Percentiles rank a stretch among this genome's conserved stretches.
These are phyloP conservation scores for Sphyrna mokarran DNA, from an alignment of 2,113 vertebrate species.

Conservation along the genomic window DNA sequence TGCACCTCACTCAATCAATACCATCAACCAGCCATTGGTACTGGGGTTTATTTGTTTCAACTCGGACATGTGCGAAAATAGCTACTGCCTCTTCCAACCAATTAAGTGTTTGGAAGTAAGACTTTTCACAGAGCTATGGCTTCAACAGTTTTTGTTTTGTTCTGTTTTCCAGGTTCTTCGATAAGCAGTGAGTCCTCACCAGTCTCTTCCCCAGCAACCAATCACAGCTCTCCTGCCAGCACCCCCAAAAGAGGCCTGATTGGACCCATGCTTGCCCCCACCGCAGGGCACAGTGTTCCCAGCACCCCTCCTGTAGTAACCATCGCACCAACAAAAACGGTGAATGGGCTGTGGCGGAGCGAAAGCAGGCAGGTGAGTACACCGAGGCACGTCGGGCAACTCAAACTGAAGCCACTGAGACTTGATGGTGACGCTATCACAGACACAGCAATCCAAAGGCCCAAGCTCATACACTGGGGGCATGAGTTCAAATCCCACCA, in stretches of 20 bases:
- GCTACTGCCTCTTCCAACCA: not conserved
- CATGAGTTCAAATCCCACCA: not conserved
- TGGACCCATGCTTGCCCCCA: constrained; percentile 84
- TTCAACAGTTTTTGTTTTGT: not conserved
- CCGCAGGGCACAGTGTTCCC: constrained; percentile 83
- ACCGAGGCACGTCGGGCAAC: not conserved
- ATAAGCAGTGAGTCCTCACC: constrained; percentile 97
- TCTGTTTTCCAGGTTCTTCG: constrained; percentile 70
- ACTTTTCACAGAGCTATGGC: not conserved
- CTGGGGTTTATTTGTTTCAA: not conserved
- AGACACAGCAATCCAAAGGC: not conserved
- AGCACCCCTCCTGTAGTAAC: constrained; percentile 95
- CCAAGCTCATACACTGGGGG: too few species aligned
- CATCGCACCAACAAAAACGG: constrained; percentile 94
- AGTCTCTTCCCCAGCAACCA: constrained; percentile 91
- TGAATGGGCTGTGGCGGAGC: constrained; percentile 92
- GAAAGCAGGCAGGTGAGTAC: constrained; percentile 80
- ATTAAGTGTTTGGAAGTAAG: not conserved
- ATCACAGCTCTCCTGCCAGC: constrained; percentile 94
- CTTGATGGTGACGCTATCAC: not conserved
- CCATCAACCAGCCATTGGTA: not conserved
- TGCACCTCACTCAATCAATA: not conserved
- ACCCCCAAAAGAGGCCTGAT: constrained; percentile 92
- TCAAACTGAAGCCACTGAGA: not conserved
- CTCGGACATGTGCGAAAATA: not conserved